These are phyloP conservation scores for Drosophila repletoides DNA, from an alignment of 1,140 invertebrate species.

Conservation along the genomic window DNA sequence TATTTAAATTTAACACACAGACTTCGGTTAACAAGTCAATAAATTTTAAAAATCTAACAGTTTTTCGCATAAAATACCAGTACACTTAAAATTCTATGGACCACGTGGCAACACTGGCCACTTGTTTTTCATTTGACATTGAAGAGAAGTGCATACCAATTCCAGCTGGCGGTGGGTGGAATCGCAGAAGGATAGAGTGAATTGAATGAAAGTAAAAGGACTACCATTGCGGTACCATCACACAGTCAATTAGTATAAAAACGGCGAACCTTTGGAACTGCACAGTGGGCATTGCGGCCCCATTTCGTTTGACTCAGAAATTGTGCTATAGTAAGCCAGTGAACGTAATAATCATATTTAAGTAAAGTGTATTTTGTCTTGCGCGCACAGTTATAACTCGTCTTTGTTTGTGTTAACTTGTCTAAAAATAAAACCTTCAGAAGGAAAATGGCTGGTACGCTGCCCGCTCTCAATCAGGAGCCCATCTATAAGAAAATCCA, in stretches of 20 bases:
- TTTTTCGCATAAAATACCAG: neutral
- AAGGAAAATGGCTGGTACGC: constrained; percentile 72
- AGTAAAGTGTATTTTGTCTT: constrained; percentile 56
- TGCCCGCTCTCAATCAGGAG: constrained; percentile 85
- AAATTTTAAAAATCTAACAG: neutral
- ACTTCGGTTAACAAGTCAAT: neutral
- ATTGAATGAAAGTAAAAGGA: too few relatives aligned
- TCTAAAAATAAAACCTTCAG: constrained; percentile 40
- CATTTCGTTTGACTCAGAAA: constrained; percentile 24
- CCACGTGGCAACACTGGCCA: constrained; percentile 51
- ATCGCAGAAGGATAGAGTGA: too few relatives aligned
- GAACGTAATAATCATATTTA: constrained; percentile 33
- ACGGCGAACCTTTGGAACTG: constrained; percentile 40
- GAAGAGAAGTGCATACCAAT: constrained; percentile 46
- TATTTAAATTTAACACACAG: neutral
- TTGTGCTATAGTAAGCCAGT: constrained; percentile 5
- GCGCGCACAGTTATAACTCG: constrained; percentile 36
- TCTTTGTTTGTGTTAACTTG: constrained; percentile 43
- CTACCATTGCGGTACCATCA: constrained; percentile 38
- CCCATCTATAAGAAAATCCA: constrained; percentile 88
- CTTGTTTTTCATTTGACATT: constrained; percentile 79
- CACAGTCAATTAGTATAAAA: constrained; percentile 18
- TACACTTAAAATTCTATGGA: neutral
- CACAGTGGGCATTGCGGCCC: constrained; percentile 21
- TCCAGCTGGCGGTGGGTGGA: constrained; percentile 55